A percentile compares a stretch with the other conserved stretches of the same genome.
phyloP scores from a whole-genome alignment of 2,113 vertebrate species.

The Taurulus bubalis region DNA sequence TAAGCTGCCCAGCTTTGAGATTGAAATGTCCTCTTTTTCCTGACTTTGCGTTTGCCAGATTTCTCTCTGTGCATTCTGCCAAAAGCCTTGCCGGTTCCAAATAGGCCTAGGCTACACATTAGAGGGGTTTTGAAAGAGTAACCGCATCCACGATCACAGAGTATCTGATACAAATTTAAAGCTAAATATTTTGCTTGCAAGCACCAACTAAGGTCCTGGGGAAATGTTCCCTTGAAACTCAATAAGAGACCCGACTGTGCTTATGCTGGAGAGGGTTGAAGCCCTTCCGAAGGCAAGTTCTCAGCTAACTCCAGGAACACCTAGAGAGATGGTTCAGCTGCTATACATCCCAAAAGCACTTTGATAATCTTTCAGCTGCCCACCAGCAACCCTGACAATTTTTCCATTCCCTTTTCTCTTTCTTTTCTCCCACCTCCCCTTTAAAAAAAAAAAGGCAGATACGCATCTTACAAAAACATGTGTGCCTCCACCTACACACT shows the following conservation, averaged over 20 bases:
- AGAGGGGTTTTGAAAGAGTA: slow-evolving; percentile 22
- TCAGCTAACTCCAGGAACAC: slow-evolving; percentile 55
- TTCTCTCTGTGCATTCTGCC: slow-evolving; percentile 18
- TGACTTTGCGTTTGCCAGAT: slow-evolving; percentile 49
- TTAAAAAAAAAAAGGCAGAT: slow-evolving; percentile 60
- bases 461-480: slow-evolving; percentile 75
- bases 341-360: slow-evolving; percentile 57
- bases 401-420: not conserved
- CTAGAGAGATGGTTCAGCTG: slow-evolving; percentile 42
- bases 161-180: slow-evolving; percentile 23
- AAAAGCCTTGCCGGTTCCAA: slow-evolving; percentile 46
- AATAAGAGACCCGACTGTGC: slow-evolving; percentile 1
- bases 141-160: slow-evolving; percentile 27
- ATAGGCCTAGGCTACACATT: slow-evolving; percentile 26
- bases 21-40: slow-evolving; percentile 51
- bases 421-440: slow-evolving; percentile 27
- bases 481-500: slow-evolving; percentile 79
- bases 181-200: slow-evolving; percentile 7
- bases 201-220: not conserved
- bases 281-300: slow-evolving; percentile 5
- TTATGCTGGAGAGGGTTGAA: not conserved
- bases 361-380: slow-evolving; percentile 65
- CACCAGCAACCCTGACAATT: slow-evolving; percentile 60
- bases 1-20: slow-evolving; percentile 11
- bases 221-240: slow-evolving; percentile 14